These are phyloP conservation scores for Pantherophis vulpinus DNA, from an alignment of 2,797 vertebrate genomes.

Conservation along the genomic window DNA sequence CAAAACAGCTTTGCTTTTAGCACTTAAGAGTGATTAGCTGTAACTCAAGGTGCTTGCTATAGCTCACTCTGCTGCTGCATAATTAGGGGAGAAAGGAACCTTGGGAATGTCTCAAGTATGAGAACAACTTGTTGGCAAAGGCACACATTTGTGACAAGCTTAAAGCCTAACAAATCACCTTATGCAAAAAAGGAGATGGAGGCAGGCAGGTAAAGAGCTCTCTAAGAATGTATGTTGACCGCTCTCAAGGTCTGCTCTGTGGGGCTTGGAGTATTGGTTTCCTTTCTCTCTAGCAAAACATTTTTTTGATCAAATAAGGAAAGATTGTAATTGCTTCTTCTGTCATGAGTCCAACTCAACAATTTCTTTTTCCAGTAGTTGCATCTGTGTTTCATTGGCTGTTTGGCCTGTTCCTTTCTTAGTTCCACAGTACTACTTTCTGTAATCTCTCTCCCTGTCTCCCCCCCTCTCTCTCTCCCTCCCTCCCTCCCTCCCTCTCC, in stretches of 20 bases:
- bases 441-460: constrained; percentile 30
- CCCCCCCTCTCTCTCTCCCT: background rate
- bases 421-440: constrained; percentile 40
- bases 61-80: constrained; percentile 48
- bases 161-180: constrained; percentile 50
- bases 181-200: constrained; percentile 22
- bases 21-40: constrained; percentile 68
- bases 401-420: constrained; percentile 35
- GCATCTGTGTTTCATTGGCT: constrained; percentile 47
- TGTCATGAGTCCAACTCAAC: constrained; percentile 43
- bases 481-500: background rate
- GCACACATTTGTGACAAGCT: constrained; percentile 47
- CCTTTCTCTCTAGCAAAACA: constrained; percentile 45
- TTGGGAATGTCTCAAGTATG: constrained; percentile 44
- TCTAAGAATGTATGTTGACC: constrained; percentile 15
- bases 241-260: constrained; percentile 32
- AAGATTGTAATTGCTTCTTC: constrained; percentile 59
- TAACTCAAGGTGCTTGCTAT: constrained; percentile 56
- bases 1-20: constrained; percentile 58
- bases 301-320: constrained; percentile 50
- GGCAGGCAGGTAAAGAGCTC: constrained; percentile 30
- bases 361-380: constrained; percentile 62
- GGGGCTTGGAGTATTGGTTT: constrained; percentile 51
- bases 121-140: constrained; percentile 51
- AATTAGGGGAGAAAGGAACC: constrained; percentile 60